These are phyloP conservation scores for Helleia helle DNA, from an alignment of 2,888 invertebrate genomes.

Conservation along the genomic window DNA sequence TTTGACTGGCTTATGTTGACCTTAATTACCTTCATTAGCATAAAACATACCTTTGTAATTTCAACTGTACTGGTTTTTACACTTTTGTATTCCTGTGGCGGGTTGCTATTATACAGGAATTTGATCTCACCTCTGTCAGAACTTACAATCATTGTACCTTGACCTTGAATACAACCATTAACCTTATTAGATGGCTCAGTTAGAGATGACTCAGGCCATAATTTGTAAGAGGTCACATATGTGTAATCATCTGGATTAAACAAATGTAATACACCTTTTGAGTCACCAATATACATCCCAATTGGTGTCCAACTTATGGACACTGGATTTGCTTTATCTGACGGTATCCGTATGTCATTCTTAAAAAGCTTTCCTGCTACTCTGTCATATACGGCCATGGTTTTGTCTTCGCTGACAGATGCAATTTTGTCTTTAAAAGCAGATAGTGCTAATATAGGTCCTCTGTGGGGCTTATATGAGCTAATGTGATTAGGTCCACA, in stretches of 20 bases:
- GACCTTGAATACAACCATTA: slow-evolving; percentile 50
- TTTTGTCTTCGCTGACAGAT: slow-evolving; percentile 75
- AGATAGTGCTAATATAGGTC: slow-evolving; percentile 62
- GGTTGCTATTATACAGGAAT: slow-evolving; percentile 57
- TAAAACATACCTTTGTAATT: slow-evolving; percentile 65
- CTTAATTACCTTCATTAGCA: no score
- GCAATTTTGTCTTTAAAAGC: slow-evolving; percentile 60
- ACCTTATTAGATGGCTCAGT: slow-evolving; percentile 51
- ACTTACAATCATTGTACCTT: slow-evolving; percentile 54
- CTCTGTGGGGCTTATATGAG: slow-evolving; percentile 64
- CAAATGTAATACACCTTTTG: slow-evolving; percentile 54
- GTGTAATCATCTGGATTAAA: slow-evolving; percentile 46
- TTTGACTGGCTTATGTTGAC: no score
- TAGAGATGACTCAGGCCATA: slow-evolving; percentile 51
- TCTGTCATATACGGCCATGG: slow-evolving; percentile 72
- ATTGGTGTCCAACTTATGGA: slow-evolving; percentile 54
- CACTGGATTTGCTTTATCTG: slow-evolving; percentile 51
- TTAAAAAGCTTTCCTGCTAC: slow-evolving; percentile 57
- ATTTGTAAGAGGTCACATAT: slow-evolving; percentile 40
- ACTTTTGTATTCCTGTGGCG: slow-evolving; percentile 49
- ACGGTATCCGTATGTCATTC: slow-evolving; percentile 48
- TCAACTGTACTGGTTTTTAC: slow-evolving; percentile 48
- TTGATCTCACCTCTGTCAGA: slow-evolving; percentile 63
- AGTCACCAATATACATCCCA: slow-evolving; percentile 60
- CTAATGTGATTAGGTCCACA: slow-evolving; percentile 45